Evolutionary conservation across 1,140 invertebrate genomes (phyloP), one percentile per base, ranked within the genome.

Genomic region (Tetramorium alpestre): DNA sequence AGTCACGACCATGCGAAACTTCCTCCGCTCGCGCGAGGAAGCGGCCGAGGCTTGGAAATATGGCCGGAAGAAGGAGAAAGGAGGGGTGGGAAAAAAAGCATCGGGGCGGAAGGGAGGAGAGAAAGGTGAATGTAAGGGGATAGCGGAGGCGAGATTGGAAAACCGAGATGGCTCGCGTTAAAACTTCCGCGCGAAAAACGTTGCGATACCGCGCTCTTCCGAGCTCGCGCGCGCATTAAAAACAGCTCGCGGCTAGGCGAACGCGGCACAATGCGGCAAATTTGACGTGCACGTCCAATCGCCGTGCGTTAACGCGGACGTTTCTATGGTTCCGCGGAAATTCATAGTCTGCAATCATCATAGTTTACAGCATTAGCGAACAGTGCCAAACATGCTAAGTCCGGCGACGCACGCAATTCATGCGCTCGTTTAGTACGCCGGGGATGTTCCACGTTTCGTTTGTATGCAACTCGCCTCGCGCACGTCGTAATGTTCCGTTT

Each of bases 1-100:
- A 90, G 88, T 86, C 89, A 90, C 86, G 64, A 78, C 77, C 65
- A 65, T 25, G 85, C 77, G 85, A 22, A 33, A 62, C 41, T 28
- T 51, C 11, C 51, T 51, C 22, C 56, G 22, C 22, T 60, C 16
- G 38, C 38, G 54, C 54, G 49, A 33, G n/a, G 33, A 56, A 73
- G 33, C 28, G 13, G 41, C 16, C 77, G 77, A 54, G 49, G 47
- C 33, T 33, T 33, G 33, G 41, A 67, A 67, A 80, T 67, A 80
- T n/a, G 77, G n/a, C 62, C 62, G 44, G 33, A 47, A 65, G 28
- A 80, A 22, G 25, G 25, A n/a, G n/a, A 41, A 28, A 38, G 38
- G 22, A 22, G 58, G 38, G 16, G 8, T 33, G 3, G 38, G 7
- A 18, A 60, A 33, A n/a, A 11, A 10, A 56, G 58, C 72, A 51